Conservation (phyloP, 1,140 invertebrate genomes). For the Tetramorium parvispinum region DNA sequence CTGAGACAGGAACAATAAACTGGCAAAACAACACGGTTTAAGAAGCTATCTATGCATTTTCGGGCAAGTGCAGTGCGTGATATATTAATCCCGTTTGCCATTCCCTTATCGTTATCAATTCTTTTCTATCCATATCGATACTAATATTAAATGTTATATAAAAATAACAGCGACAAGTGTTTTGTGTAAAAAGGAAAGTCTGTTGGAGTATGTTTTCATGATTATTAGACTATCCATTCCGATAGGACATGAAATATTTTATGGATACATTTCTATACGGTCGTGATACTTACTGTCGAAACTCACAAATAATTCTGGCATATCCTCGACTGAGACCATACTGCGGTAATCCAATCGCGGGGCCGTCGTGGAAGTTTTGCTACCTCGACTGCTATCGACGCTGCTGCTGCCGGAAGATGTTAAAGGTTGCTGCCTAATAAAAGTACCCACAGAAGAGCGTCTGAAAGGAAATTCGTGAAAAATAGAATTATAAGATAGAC, state of each 20-base stretch:
- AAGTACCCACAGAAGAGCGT: constrained; percentile 92
- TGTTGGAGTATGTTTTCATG: constrained; percentile 49
- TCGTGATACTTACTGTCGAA: constrained; percentile 94
- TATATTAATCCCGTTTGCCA: constrained; percentile 52
- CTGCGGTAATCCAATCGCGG: constrained; percentile 95
- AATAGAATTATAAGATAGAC: neutral
- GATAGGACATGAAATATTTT: constrained; percentile 49
- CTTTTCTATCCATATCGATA: constrained; percentile 10
- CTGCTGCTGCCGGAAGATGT: constrained; percentile 84
- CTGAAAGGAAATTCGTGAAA: constrained; percentile 84
- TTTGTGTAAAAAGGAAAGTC: constrained; percentile 40
- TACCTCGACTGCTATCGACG: constrained; percentile 86
- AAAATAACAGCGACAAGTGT: constrained; percentile 29
- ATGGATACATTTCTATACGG: neutral
- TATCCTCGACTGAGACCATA: constrained; percentile 97
- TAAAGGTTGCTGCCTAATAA: constrained; percentile 88
- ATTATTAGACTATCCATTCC: constrained; percentile 66
- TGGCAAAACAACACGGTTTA: constrained; percentile 72
- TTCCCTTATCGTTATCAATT: constrained; percentile 34
- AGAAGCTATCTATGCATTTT: constrained; percentile 72
- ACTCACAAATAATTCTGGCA: constrained; percentile 96
- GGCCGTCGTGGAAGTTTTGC: constrained; percentile 86
- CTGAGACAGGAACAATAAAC: constrained; percentile 61
- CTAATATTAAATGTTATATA: constrained; percentile 16
- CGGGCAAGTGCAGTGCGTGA: constrained; percentile 73